Conservation (phyloP, 2,888 invertebrate genomes). For the Dasypogon diadema region DNA sequence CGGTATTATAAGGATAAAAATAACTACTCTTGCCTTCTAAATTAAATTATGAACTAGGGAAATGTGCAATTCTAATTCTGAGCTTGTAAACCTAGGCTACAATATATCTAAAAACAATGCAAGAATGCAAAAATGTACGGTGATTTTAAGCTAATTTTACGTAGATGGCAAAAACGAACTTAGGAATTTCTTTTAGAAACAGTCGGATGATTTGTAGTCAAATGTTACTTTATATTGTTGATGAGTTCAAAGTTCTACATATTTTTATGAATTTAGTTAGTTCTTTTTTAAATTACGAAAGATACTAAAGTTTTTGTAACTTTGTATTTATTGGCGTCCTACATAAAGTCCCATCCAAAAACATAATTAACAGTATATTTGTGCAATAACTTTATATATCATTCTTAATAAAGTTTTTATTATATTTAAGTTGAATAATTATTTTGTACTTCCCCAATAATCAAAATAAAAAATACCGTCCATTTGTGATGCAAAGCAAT, state of each 20-base stretch:
- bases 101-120: neutral
- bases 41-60: constrained; percentile 21
- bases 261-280: constrained; percentile 27
- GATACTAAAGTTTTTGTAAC: constrained; percentile 12
- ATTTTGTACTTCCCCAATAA: too few species aligned
- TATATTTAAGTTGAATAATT: neutral
- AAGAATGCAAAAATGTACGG: too few species aligned
- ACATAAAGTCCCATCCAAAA: constrained; percentile 2
- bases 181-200: neutral
- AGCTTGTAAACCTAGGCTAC: constrained; percentile 12
- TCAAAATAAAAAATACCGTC: too few species aligned
- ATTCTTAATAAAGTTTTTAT: constrained; percentile 38
- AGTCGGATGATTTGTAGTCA: neutral
- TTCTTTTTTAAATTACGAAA: neutral
- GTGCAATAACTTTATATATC: constrained; percentile 22
- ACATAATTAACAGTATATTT: neutral
- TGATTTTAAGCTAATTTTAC: too few species aligned
- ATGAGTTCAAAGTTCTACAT: neutral
- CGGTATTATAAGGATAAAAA: neutral
- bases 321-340: constrained; percentile 1
- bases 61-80: constrained; percentile 42
- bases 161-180: too few species aligned
- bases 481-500: too few species aligned
- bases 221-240: neutral
- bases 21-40: constrained; percentile 39